Evolutionary conservation across 2,797 vertebrate genomes (phyloP).

Genomic region (Sternarchorhynchus goeldii): DNA sequence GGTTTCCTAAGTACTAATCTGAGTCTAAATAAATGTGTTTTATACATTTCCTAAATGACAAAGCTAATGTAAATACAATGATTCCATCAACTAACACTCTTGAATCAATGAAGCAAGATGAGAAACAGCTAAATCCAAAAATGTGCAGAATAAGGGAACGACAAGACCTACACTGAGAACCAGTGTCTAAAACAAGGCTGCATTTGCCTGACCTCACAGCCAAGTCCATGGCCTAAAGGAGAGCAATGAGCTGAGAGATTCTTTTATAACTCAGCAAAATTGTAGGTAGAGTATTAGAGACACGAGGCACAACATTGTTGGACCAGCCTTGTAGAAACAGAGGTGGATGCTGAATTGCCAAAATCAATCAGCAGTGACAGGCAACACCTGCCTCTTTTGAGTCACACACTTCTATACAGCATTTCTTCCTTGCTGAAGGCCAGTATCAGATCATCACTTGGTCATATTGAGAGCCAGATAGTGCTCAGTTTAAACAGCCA

Average conservation of each 20-base stretch:
- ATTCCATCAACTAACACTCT: not conserved
- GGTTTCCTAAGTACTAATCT: too few relatives aligned
- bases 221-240: not conserved
- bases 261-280: conserved; percentile 60
- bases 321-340: conserved; percentile 62
- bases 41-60: too few relatives aligned
- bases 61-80: too few relatives aligned
- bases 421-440: conserved; percentile 25
- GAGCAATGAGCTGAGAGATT: conserved; percentile 6
- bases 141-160: not conserved
- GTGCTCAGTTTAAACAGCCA: conserved; percentile 30
- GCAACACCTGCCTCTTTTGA: conserved; percentile 42
- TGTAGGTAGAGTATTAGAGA: conserved; percentile 65
- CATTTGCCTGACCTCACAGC: conserved; percentile 13
- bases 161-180: not conserved
- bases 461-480: conserved; percentile 23
- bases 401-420: conserved; percentile 19
- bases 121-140: conserved; percentile 8
- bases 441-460: conserved; percentile 30
- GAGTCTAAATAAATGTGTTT: too few relatives aligned
- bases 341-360: conserved; percentile 63
- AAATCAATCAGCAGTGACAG: conserved; percentile 32
- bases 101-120: conserved; percentile 24
- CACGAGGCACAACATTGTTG: conserved; percentile 55
- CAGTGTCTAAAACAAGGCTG: not conserved